Conservation (phyloP, 1,140 invertebrate genomes). For the Zaprionus lachaisei region DNA sequence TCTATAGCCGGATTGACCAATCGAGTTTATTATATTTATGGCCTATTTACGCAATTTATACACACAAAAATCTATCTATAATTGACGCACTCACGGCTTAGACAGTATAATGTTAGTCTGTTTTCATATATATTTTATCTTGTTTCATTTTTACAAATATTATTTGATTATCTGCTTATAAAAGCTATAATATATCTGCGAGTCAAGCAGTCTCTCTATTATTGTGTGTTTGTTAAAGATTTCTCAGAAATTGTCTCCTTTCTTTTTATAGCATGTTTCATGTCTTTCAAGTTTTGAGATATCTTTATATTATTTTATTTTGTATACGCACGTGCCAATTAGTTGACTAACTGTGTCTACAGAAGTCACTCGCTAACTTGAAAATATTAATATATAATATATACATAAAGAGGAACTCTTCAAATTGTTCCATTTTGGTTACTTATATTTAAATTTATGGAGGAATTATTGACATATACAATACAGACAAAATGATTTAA, state of each 20-base stretch:
- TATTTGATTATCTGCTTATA: not conserved
- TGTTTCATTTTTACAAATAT: not conserved
- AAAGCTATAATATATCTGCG: not conserved
- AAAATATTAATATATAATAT: not conserved
- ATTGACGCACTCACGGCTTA: not conserved
- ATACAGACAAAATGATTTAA: too few relatives aligned
- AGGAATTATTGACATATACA: too few relatives aligned
- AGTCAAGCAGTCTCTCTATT: not conserved
- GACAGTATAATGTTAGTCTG: not conserved
- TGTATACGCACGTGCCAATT: not conserved
- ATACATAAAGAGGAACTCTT: not conserved
- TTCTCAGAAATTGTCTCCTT: not conserved
- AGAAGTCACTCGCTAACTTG: not conserved
- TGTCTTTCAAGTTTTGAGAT: not conserved
- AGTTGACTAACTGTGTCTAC: not conserved
- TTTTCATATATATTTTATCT: not conserved
- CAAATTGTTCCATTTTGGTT: not conserved
- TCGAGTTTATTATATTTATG: not conserved
- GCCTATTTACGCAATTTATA: slow-evolving; percentile 29
- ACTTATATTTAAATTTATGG: too few relatives aligned
- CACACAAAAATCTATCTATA: not conserved
- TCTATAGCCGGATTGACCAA: slow-evolving; percentile 14
- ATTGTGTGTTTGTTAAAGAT: not conserved
- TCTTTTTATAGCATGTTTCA: not conserved
- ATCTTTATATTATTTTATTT: not conserved